These are phyloP conservation scores for Hucho hucho DNA, from an alignment of 2,113 vertebrate genomes.

Conservation along the genomic window DNA sequence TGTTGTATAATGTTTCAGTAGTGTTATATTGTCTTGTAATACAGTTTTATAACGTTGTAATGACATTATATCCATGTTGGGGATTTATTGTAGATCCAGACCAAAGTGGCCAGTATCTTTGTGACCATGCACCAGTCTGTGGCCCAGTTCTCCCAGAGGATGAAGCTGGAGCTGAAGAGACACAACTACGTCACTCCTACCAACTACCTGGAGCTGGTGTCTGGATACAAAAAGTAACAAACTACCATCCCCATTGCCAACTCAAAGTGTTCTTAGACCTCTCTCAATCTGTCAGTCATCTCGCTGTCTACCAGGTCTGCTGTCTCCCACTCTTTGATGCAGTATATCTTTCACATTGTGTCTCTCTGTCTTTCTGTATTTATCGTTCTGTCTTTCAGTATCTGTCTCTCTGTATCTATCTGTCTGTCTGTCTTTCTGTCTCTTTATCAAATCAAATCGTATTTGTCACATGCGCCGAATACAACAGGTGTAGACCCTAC, in stretches of 20 bases:
- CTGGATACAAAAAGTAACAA: constrained; percentile 86
- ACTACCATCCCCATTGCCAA: not conserved
- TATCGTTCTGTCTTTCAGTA: not conserved
- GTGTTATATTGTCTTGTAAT: too few relatives aligned
- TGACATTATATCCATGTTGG: too few relatives aligned
- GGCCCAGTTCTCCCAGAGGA: constrained; percentile 77
- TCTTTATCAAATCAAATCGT: too few relatives aligned
- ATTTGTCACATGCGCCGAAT: too few relatives aligned
- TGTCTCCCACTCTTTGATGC: not conserved
- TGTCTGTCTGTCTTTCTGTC: not conserved
- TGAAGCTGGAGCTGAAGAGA: constrained; percentile 81
- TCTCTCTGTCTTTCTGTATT: not conserved
- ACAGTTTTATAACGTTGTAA: too few relatives aligned
- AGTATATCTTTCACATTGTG: not conserved
- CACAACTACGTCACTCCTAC: constrained; percentile 88
- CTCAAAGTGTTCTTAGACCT: not conserved
- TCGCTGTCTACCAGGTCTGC: not conserved
- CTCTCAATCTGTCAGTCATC: not conserved
- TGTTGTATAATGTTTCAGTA: too few relatives aligned
- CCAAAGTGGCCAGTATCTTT: constrained; percentile 82
- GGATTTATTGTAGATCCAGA: constrained; percentile 80
- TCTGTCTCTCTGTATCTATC: not conserved
- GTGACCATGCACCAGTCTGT: constrained; percentile 88
- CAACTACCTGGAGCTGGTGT: constrained; percentile 90
- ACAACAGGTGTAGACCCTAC: too few relatives aligned